Conservation (phyloP, 1,140 invertebrate genomes). For the Caenorhabditis inopinata region DNA sequence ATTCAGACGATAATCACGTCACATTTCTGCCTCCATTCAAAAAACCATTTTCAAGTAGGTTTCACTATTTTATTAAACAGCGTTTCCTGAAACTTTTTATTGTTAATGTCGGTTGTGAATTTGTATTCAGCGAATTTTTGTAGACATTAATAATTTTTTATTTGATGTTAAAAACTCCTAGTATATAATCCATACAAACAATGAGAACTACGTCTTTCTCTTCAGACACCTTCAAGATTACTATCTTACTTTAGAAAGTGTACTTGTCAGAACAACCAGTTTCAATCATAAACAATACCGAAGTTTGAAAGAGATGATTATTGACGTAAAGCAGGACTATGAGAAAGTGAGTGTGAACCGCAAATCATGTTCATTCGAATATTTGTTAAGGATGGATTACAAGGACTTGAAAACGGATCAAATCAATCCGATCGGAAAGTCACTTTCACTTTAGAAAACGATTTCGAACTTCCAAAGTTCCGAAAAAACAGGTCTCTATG, state of each 20-base stretch:
- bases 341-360: not conserved
- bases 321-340: constrained; percentile 1
- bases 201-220: no score
- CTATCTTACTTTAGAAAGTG: not conserved
- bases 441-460: constrained; percentile 28
- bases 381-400: constrained; percentile 18
- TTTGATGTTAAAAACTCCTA: no score
- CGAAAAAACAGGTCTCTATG: constrained; percentile 29
- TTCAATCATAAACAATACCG: constrained; percentile 24
- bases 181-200: no score
- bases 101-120: no score
- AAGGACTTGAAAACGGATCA: constrained; percentile 26
- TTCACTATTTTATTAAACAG: no score
- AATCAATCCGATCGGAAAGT: constrained; percentile 16
- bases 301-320: constrained; percentile 28
- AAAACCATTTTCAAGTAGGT: not conserved
- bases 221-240: not conserved
- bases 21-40: not conserved
- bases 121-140: no score
- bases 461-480: constrained; percentile 37
- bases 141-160: no score
- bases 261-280: constrained; percentile 13
- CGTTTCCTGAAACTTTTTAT: no score
- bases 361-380: not conserved
- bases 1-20: not conserved